These are phyloP conservation scores for Eurystomus glaucurus DNA, from an alignment of 2,797 vertebrate genomes.

Conservation along the genomic window DNA sequence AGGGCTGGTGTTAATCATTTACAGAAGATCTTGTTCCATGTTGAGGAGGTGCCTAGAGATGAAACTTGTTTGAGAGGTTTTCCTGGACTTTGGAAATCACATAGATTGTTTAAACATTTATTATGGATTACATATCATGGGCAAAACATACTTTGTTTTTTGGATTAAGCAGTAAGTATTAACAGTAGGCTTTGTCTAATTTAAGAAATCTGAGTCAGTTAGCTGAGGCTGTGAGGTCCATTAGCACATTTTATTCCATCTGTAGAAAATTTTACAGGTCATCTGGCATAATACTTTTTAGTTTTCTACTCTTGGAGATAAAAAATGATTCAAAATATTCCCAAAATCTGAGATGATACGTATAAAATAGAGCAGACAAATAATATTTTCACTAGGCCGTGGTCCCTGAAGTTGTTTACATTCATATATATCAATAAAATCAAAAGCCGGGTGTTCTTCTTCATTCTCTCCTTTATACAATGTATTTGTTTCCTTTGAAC, in stretches of 20 bases:
- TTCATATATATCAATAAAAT: constrained; percentile 68
- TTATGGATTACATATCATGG: background rate
- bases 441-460: constrained; percentile 33
- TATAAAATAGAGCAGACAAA: background rate
- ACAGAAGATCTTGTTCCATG: background rate
- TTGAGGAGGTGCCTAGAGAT: background rate
- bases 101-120: constrained; percentile 32
- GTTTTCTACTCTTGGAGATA: constrained; percentile 6
- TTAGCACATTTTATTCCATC: constrained; percentile 23
- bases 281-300: background rate
- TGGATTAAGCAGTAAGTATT: background rate
- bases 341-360: background rate
- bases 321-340: background rate
- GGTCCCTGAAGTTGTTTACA: constrained; percentile 40
- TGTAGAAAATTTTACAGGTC: constrained; percentile 4
- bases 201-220: constrained; percentile 11
- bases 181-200: background rate
- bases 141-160: background rate
- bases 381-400: background rate
- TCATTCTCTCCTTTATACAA: constrained; percentile 36
- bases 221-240: background rate
- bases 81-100: background rate
- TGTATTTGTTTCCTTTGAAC: constrained; percentile 67
- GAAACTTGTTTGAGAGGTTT: background rate
- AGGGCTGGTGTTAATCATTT: constrained; percentile 42